These are phyloP conservation scores for Cheilosia urbana DNA, from an alignment of 2,888 invertebrate species.

Conservation along the genomic window DNA sequence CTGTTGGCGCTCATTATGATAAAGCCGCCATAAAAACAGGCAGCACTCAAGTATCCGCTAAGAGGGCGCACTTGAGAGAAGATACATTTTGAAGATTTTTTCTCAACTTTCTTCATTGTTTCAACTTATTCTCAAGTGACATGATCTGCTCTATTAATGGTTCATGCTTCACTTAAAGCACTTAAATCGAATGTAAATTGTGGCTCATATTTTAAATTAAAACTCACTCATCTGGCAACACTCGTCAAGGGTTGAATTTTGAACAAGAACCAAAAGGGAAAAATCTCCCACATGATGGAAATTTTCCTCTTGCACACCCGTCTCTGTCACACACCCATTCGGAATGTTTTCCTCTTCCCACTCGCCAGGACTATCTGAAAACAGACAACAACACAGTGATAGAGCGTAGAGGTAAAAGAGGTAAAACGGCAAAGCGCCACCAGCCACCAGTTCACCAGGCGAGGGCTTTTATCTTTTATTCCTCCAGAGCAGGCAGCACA, in stretches of 20 bases:
- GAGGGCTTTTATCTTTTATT: slow-evolving; percentile 57
- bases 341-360: slow-evolving; percentile 23
- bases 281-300: slow-evolving; percentile 70
- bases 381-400: slow-evolving; percentile 21
- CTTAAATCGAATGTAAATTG: neutral
- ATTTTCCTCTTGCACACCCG: slow-evolving; percentile 22
- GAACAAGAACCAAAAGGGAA: slow-evolving; percentile 5
- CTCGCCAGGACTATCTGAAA: slow-evolving; percentile 51
- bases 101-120: slow-evolving; percentile 34
- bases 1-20: neutral
- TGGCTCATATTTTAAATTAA: neutral
- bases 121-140: slow-evolving; percentile 11
- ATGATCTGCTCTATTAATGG: neutral
- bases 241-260: slow-evolving; percentile 46
- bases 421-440: slow-evolving; percentile 38
- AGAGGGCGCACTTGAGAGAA: slow-evolving; percentile 37
- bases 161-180: neutral
- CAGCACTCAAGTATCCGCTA: slow-evolving; percentile 33
- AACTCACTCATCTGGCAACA: slow-evolving; percentile 56
- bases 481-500: slow-evolving; percentile 25
- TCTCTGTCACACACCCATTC: neutral
- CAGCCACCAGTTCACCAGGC: slow-evolving; percentile 10
- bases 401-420: slow-evolving; percentile 4
- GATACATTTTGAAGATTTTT: slow-evolving; percentile 18
- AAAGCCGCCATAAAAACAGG: slow-evolving; percentile 14